Percentiles rank a stretch among this genome's conserved stretches.
These are phyloP conservation scores for Nasonia vitripennis DNA, from an alignment of 1,140 invertebrate species.

Conservation along the genomic window DNA sequence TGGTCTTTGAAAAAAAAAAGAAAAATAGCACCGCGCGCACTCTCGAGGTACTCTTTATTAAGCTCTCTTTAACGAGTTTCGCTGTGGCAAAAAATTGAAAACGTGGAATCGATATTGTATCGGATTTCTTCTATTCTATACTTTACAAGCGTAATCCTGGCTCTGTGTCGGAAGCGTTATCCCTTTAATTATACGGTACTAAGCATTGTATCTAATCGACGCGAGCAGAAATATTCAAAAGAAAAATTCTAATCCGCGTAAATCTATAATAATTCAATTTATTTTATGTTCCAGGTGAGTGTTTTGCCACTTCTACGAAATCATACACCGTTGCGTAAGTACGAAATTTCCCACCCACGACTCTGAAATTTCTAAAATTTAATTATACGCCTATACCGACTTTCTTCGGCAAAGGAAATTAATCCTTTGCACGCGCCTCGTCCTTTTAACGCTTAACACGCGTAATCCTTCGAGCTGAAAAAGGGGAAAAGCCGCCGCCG, in stretches of 20 bases:
- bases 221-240: too few relatives aligned
- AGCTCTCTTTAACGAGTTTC: slow-evolving; percentile 25
- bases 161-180: not conserved
- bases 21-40: not conserved
- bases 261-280: too few relatives aligned
- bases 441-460: not conserved
- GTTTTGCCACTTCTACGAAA: too few relatives aligned
- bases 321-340: too few relatives aligned
- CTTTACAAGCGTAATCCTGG: not conserved
- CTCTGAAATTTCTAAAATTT: too few relatives aligned
- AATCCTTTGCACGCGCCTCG: not conserved
- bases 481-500: not conserved
- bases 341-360: too few relatives aligned
- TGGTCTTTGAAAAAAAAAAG: not conserved
- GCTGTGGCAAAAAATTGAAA: slow-evolving; percentile 1
- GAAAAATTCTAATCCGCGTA: too few relatives aligned
- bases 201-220: too few relatives aligned
- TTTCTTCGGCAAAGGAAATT: not conserved
- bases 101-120: slow-evolving; percentile 2
- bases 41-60: not conserved
- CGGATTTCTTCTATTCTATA: slow-evolving; percentile 13
- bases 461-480: not conserved
- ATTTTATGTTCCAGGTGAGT: not conserved
- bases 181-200: too few relatives aligned
- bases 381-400: not conserved